Evolutionary conservation across 2,888 invertebrate genomes (phyloP).

Genomic region (Crossocerus cetratus): DNA sequence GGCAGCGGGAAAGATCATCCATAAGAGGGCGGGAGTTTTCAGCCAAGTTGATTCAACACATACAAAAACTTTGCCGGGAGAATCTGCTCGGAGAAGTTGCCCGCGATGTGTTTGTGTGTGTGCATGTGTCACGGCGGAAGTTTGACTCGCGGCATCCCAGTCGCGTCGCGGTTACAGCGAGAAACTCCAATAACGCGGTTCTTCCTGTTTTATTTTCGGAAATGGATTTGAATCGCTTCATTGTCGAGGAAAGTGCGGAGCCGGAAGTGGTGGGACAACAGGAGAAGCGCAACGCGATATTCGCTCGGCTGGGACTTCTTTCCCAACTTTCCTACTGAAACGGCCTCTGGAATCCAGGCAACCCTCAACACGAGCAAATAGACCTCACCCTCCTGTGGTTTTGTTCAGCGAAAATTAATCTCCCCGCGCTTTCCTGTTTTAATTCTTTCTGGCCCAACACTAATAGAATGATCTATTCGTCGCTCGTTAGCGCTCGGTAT

Average conservation of each 20-base stretch:
- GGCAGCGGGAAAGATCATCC: no score
- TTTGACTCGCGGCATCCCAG: slow-evolving; percentile 34
- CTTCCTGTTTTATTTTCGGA: slow-evolving; percentile 33
- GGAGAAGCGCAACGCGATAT: slow-evolving; percentile 21
- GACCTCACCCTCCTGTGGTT: slow-evolving; percentile 9
- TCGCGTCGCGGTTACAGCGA: slow-evolving; percentile 28
- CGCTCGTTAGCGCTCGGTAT: no score
- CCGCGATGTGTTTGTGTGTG: no score
- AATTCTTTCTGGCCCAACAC: no score
- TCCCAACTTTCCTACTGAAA: slow-evolving; percentile 10
- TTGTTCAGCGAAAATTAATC: background rate
- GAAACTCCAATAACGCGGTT: slow-evolving; percentile 15
- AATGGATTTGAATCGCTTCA: slow-evolving; percentile 39
- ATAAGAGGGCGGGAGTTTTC: no score
- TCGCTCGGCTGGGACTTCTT: slow-evolving; percentile 32
- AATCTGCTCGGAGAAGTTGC: no score
- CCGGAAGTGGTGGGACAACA: background rate
- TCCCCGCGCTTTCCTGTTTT: no score
- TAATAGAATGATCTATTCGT: no score
- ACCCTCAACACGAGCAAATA: slow-evolving; percentile 27
- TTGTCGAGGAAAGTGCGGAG: slow-evolving; percentile 13
- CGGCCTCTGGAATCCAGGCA: no score
- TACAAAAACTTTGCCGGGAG: no score
- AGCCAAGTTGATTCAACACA: no score
- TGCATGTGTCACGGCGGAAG: slow-evolving; percentile 20